Conservation (phyloP, 2,888 invertebrate genomes). For the Xylophagus ater region DNA sequence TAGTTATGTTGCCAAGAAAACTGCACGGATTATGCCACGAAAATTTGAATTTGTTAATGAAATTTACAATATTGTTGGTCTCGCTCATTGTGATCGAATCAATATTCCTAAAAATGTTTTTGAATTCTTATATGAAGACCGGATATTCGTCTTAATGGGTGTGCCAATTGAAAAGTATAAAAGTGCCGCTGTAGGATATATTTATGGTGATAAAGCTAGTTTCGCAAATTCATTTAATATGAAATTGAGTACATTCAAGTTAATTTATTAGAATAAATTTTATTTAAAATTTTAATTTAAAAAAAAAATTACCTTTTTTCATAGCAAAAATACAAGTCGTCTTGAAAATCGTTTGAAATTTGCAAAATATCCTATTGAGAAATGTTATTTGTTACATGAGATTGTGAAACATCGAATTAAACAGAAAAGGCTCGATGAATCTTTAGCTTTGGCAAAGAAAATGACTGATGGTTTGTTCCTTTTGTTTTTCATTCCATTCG, state of each 20-base stretch:
- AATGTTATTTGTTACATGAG: conserved; percentile 15
- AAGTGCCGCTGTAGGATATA: conserved; percentile 15
- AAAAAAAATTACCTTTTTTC: background rate
- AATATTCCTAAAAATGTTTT: conserved; percentile 9
- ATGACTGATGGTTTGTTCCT: conserved; percentile 9
- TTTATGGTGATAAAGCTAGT: conserved; percentile 30
- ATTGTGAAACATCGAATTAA: conserved; percentile 10
- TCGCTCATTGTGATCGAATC: conserved; percentile 28
- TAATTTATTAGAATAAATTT: background rate
- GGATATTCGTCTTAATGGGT: conserved; percentile 7
- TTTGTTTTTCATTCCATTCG: too few relatives aligned
- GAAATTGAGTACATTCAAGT: conserved; percentile 26
- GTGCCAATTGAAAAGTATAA: conserved; percentile 12
- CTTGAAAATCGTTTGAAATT: conserved; percentile 10
- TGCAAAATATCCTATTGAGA: conserved; percentile 14
- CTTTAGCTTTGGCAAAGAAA: conserved; percentile 9
- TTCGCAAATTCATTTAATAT: conserved; percentile 23
- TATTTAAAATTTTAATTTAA: background rate
- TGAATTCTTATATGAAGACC: background rate
- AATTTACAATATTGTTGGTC: conserved; percentile 31
- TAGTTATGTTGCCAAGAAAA: conserved; percentile 31
- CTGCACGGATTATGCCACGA: conserved; percentile 35
- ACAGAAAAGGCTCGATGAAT: conserved; percentile 13
- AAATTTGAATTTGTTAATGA: conserved; percentile 36
- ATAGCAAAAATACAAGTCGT: conserved; percentile 6